These are phyloP conservation scores for Orthochromis malagaraziensis DNA, from an alignment of 2,113 vertebrate species.

Conservation along the genomic window DNA sequence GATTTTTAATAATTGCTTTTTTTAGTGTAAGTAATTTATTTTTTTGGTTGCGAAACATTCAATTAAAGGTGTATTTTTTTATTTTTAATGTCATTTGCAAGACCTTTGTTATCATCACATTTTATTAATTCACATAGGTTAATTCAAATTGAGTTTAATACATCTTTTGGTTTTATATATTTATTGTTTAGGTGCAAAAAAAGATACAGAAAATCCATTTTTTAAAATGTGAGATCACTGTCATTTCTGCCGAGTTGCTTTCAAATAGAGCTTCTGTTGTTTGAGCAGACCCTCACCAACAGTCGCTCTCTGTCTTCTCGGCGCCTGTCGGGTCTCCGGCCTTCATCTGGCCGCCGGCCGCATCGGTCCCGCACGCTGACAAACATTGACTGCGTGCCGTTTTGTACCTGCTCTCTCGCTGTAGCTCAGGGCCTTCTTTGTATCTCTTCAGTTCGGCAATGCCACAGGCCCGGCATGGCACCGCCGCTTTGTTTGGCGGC, in stretches of 20 bases:
- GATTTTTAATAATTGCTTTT: not conserved
- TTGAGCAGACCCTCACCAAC: not conserved
- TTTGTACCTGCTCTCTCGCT: not conserved
- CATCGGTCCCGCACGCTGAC: not conserved
- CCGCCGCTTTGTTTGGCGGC: constrained; percentile 43
- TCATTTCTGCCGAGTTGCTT: not conserved
- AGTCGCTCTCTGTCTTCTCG: not conserved
- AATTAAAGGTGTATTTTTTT: not conserved
- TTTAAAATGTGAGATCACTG: not conserved
- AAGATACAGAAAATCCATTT: not conserved
- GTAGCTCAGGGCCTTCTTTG: constrained; percentile 8
- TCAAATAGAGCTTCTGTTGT: constrained; percentile 30
- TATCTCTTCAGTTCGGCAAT: not conserved
- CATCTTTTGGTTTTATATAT: not conserved
- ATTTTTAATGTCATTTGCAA: not conserved
- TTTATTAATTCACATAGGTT: not conserved
- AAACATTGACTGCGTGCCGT: not conserved
- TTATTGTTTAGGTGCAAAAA: not conserved
- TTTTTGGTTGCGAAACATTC: not conserved
- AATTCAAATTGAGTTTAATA: not conserved
- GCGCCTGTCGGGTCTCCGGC: not conserved
- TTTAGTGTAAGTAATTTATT: not conserved
- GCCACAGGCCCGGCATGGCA: constrained; percentile 34
- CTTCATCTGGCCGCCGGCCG: not conserved
- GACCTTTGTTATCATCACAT: not conserved